Evolutionary conservation across 2,797 vertebrate genomes (phyloP), one percentile per base, ranked within the genome.

Genomic region (Lagocephalus sceleratus): DNA sequence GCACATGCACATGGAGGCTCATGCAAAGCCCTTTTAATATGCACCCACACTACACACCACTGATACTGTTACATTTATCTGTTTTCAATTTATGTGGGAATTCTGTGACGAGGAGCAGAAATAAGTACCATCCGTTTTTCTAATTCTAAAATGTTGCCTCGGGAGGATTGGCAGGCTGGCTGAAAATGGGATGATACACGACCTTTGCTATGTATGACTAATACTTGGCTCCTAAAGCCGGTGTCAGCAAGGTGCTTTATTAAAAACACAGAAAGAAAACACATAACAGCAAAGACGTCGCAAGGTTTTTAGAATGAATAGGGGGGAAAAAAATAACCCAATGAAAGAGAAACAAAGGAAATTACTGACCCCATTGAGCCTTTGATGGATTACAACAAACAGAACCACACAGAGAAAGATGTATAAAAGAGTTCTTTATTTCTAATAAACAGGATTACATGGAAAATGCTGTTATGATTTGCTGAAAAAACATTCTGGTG

Each of bases 381-480:
- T 63, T 54, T 48, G 47, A 72, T 32, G 51, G 44, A 51, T 65
- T 32, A 54, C 51, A 53, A 48, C 44, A 16, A 44, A 42, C 50
- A 59, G 44, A 75, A 29, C 17, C 51, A 57, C 47, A 62, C 21
- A 64, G 42, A 29, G 62, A 54, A 65, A 71, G n/a, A 62, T 59
- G 54, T 87, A 85, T 81, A 90, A 88, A 91, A 90, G 68, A 86
- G 76, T 69, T 84, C 68, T 91, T 91, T 90, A 92, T 90, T 90
- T 86, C 86, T 90, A 91, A 86, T 87, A 78, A 83, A 87, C 80
- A 85, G 56, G 64, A 77, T 81, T 85, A 85, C 70, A 82, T 82
- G 76, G 69, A 79, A 84, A 76, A 78, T 71, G 54, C 73, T 87
- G 75, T 76, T 66, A 79, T 64, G 69, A 75, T 67, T 68, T 60